Base-by-base conservation (phyloP, 2,888 invertebrate species). In the Eumacrocentrus americanus region DNA sequence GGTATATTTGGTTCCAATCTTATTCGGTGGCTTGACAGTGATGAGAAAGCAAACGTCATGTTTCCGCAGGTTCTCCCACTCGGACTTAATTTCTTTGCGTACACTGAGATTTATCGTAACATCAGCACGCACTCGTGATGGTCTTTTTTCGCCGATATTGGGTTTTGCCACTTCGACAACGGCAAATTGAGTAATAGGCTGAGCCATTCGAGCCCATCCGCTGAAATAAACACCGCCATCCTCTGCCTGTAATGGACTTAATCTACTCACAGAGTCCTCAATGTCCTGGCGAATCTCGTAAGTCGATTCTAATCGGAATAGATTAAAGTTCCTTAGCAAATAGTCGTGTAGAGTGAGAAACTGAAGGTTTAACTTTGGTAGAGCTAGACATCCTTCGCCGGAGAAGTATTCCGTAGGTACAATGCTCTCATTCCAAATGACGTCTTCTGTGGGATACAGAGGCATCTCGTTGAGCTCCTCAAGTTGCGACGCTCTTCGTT, bases 161-260 rank as follows among this genome's bases (percentile, higher is more conserved):
- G 94, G 94, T 73, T 94, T 94, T 0, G 93, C 90, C 6, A 97
- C 96, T 83, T 98, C 98, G 0, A 98, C 94, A 1, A 98, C 94
- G 2, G 92, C 91, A 81, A 99, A 98, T 61, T 90, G 89, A 6
- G 90, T 87, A 58, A 99, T 91, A 0, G 97, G 95, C 71, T 97
- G 91, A 0, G 98, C 98, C 98, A 99, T 99, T 64, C 98, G 86
- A 0, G 98, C 98, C 98, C 99, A 99, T 1, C 99, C 99, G 11
- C 97, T 97, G 82, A 96, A 99, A 72, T 92, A 91, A 0, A 91
- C 88, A 54, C 87, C 88, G 0, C 86, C 89, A 77, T 95, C 94
- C 84, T 97, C 98, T 0, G 95, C 83, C 84, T 85, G 89, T 94
- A 98, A 98, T 53, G 99, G 99, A 72, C 96, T 91, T 79, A 99